Evolutionary conservation across 2,797 vertebrate genomes (phyloP).

Genomic region (Sebastiscus tertius): DNA sequence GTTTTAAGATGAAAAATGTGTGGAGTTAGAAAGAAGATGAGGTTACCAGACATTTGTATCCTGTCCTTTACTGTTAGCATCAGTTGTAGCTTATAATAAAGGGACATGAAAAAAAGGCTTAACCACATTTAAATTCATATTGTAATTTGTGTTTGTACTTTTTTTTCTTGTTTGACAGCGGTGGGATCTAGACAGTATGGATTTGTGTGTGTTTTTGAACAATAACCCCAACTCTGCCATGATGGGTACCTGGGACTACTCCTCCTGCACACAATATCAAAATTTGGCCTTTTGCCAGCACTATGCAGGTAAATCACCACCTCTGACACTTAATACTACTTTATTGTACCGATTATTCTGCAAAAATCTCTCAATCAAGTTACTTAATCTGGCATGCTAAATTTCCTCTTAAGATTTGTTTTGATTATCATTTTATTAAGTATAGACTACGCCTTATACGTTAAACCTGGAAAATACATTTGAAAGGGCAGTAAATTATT

Average conservation of each 20-base stretch:
- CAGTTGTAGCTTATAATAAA: background rate
- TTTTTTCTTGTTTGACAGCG: constrained; percentile 66
- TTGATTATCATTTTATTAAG: background rate
- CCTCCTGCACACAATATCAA: constrained; percentile 83
- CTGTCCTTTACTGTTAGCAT: background rate
- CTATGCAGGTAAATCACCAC: constrained; percentile 82
- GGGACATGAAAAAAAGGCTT: background rate
- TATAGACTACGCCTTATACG: background rate
- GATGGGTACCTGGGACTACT: constrained; percentile 93
- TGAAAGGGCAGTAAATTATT: background rate
- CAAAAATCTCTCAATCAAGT: background rate
- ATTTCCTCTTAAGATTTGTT: background rate
- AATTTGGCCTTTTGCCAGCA: constrained; percentile 87
- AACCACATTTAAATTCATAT: background rate
- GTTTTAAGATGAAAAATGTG: background rate
- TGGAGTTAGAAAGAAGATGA: background rate
- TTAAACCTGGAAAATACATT: background rate
- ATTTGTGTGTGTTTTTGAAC: constrained; percentile 87
- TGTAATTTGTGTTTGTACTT: background rate
- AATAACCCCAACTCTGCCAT: constrained; percentile 86
- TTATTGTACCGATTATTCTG: background rate
- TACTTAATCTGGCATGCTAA: background rate
- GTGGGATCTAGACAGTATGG: constrained; percentile 79
- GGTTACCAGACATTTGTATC: background rate
- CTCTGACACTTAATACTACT: background rate